Percentiles rank a stretch among this genome's conserved stretches.
phyloP scores from a whole-genome alignment of 2,797 vertebrate species.

The Ciconia nigra region DNA sequence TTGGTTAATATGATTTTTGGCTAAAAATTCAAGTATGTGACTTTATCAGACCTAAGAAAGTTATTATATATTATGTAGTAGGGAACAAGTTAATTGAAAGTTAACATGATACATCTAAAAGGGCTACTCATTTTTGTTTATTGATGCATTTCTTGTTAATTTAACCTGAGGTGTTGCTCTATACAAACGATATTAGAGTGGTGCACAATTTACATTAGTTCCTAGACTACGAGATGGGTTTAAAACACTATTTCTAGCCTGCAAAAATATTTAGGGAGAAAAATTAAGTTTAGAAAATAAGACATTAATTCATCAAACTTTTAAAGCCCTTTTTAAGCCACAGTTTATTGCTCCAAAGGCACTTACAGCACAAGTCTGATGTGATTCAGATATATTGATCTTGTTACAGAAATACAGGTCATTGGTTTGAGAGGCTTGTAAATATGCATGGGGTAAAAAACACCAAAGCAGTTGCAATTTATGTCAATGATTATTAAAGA shows the following conservation, averaged over 20 bases:
- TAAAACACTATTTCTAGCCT: background rate
- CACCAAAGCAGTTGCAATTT: background rate
- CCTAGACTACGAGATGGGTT: background rate
- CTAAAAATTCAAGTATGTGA: background rate
- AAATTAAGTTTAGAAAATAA: conserved; percentile 24
- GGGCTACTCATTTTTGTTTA: background rate
- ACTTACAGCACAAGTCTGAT: background rate
- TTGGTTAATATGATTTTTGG: background rate
- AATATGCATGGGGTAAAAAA: background rate
- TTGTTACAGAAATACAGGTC: conserved; percentile 32
- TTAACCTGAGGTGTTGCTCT: background rate
- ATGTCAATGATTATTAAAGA: background rate
- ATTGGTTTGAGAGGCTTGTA: background rate
- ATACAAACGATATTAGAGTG: background rate
- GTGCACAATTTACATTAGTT: background rate
- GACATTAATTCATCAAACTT: background rate
- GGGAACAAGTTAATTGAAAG: background rate
- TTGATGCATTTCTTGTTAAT: background rate
- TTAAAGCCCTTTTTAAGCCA: background rate
- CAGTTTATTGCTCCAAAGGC: background rate
- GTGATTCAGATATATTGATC: background rate
- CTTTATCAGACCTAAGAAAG: background rate
- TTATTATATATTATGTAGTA: background rate
- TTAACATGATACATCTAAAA: background rate
- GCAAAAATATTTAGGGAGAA: background rate